Conservation (phyloP, 64 coral and sea anemone species). For the Stichodactyla mertensii region DNA sequence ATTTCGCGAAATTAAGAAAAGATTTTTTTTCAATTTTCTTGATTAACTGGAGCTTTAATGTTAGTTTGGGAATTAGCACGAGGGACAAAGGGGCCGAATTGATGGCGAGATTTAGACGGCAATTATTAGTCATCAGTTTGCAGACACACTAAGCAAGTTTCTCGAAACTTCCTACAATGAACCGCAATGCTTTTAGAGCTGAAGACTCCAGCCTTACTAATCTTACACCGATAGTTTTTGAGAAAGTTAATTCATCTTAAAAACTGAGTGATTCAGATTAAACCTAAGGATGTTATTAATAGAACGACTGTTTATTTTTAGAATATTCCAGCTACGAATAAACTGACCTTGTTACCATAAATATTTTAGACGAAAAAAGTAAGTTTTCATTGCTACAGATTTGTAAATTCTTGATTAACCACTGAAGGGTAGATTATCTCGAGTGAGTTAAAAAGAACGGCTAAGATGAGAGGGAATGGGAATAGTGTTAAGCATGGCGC, state of each 20-base stretch:
- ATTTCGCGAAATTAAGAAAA: constrained; percentile 13
- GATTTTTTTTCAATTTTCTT: neutral
- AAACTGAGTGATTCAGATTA: neutral
- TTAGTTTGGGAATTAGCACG: constrained; percentile 19
- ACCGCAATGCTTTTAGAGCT: neutral
- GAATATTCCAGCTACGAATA: too few relatives aligned
- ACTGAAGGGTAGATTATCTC: too few relatives aligned
- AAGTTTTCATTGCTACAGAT: neutral
- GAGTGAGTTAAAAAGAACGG: neutral
- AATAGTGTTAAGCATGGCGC: neutral
- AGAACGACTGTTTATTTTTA: too few relatives aligned
- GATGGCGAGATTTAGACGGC: neutral
- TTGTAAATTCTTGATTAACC: too few relatives aligned
- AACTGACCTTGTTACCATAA: neutral
- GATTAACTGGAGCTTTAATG: neutral
- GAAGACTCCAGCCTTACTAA: neutral
- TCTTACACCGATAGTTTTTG: neutral
- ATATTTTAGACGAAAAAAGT: neutral
- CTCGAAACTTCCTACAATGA: too few relatives aligned
- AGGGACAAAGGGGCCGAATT: neutral
- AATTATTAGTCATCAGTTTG: neutral
- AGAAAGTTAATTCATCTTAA: neutral
- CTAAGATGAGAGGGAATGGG: neutral
- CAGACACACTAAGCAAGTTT: neutral
- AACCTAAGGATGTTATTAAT: too few relatives aligned